Conservation (phyloP, 2,888 invertebrate species). For the Athalia circularis region DNA sequence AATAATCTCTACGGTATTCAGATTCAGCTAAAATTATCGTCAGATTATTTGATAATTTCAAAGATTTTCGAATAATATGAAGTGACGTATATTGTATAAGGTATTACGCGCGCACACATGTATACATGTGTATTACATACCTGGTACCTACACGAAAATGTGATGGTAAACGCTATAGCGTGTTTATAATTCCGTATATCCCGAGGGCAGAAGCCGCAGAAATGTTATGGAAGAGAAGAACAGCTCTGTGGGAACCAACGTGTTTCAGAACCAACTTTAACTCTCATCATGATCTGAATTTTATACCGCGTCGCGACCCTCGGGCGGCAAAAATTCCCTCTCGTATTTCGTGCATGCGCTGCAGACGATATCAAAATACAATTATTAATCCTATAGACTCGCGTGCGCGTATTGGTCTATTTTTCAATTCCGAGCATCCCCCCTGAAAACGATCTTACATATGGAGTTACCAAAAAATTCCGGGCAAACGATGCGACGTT, state of each 20-base stretch:
- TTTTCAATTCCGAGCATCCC: not conserved
- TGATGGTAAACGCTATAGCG: conserved; percentile 24
- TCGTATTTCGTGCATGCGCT: no score
- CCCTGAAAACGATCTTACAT: not conserved
- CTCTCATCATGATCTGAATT: conserved; percentile 24
- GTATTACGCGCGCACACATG: no score
- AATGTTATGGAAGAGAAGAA: not conserved
- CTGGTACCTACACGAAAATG: not conserved
- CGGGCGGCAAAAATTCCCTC: not conserved
- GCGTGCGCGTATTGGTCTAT: no score
- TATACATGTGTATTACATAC: not conserved
- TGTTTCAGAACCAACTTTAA: not conserved
- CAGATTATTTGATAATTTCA: no score
- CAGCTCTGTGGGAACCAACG: conserved; percentile 25
- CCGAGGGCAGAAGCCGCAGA: conserved; percentile 17
- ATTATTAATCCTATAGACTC: no score
- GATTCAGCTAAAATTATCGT: no score
- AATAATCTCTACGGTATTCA: no score
- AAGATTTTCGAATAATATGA: no score
- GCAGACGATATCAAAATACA: no score
- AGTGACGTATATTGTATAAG: no score
- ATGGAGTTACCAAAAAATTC: no score
- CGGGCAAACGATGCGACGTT: no score
- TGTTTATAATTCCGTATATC: conserved; percentile 1
- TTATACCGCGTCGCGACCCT: conserved; percentile 23